Evolutionary conservation across 2,113 vertebrate genomes (phyloP), one percentile per base, ranked within the genome.

Genomic region (Hippocampus guttulatus): DNA sequence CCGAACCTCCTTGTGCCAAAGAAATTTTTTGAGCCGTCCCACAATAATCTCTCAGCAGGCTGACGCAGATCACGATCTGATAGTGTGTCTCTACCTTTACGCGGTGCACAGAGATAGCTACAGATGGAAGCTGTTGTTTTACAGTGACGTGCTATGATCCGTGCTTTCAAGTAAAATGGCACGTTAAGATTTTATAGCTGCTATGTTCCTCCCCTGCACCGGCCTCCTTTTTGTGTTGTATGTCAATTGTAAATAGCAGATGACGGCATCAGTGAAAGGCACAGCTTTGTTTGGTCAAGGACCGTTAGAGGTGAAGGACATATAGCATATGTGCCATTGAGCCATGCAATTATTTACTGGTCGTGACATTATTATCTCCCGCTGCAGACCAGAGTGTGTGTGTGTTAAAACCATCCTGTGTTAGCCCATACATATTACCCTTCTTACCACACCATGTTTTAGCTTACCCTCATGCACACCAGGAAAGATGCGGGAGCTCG

Each of bases 271-370:
- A 30, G 70, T 55, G 30, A 70, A 61, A 66, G 40, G 72, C 43
- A 71, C 80, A 75, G 67, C 81, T 74, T 79, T 87, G 79, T 89
- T 87, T 90, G 86, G 89, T 92, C 90, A 92, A 85, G 90, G 88
- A 91, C 88, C 84, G 80, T 88, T 87, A 74, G 70, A 81, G 87
- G 87, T 92, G 91, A 93, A 93, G 91, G 91, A 89, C 88, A 88
- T 91, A 91, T 87, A 90, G 75, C 82, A 80, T 91, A 92, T 93
- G 90, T 93, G 92, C 85, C 89, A 86, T 88, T 85, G 90, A 84
- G 93, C 79, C 88, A 83, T 87, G 90, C 89, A 93, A 84, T 94
- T 95, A 93, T 93, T 95, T 95, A 93, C 92, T 90, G 90, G 89
- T 91, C 91, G 79, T 92, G 91, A 93, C 91, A 92, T 93, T 94